Evolutionary conservation across 2,797 vertebrate species (phyloP).

Genomic region (Sylvia borin): DNA sequence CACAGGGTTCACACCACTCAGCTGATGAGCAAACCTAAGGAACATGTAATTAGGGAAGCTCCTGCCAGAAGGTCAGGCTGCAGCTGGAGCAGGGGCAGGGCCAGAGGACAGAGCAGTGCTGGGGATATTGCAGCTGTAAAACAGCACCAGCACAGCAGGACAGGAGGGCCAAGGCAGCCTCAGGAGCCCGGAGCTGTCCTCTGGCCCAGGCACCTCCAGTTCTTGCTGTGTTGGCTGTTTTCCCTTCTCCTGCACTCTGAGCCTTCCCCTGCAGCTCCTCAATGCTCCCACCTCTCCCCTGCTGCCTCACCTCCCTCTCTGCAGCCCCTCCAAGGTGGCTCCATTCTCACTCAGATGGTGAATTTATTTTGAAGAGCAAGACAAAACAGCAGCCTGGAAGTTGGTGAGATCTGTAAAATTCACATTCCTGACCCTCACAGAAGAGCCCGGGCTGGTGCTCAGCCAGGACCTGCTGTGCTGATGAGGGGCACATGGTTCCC

Average conservation of each 20-base stretch:
- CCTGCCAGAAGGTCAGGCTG: background rate
- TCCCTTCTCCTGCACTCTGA: background rate
- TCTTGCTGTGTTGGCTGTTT: background rate
- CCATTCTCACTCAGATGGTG: fast-evolving
- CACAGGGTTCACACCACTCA: fast-evolving
- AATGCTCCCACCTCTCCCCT: fast-evolving
- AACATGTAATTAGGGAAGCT: background rate
- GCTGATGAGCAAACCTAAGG: background rate
- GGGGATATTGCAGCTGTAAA: background rate
- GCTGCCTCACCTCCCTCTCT: background rate
- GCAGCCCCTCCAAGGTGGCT: background rate
- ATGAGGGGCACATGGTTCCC: fast-evolving
- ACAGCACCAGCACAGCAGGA: background rate
- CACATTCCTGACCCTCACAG: fast-evolving
- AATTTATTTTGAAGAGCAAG: background rate
- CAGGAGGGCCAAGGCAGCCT: background rate
- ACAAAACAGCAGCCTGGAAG: background rate
- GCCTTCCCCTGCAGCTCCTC: background rate
- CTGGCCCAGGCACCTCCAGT: background rate
- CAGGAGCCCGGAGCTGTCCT: fast-evolving
- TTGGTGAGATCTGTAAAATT: background rate
- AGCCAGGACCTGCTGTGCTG: background rate
- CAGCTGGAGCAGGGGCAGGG: background rate
- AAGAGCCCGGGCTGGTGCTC: background rate
- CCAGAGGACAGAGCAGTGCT: background rate